Conservation (phyloP, 1,140 invertebrate species). For the Acyrthosiphon pisum region DNA sequence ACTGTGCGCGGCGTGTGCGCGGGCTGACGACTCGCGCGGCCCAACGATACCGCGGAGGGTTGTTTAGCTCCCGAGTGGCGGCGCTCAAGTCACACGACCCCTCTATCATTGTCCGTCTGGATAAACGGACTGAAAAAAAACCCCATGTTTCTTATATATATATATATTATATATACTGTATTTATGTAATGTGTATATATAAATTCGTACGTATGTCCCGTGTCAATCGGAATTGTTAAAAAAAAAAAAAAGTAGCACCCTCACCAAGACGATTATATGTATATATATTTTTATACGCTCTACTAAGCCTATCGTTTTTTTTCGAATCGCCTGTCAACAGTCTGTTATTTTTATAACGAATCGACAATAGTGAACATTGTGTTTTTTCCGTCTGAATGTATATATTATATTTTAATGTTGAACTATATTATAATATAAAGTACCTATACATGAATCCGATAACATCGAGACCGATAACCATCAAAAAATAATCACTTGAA, state of each 20-base stretch:
- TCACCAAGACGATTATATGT: not conserved
- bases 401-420: not conserved
- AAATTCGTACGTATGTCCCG: not conserved
- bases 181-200: not conserved
- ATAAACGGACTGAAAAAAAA: not conserved
- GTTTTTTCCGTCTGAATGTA: not conserved
- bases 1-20: constrained; percentile 10
- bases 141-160: not conserved
- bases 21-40: not conserved
- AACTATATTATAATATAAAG: not conserved
- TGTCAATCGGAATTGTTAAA: constrained; percentile 2
- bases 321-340: not conserved
- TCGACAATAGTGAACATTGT: not conserved
- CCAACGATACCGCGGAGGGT: not conserved
- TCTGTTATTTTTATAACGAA: not conserved
- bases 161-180: not conserved
- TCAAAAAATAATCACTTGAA: not conserved
- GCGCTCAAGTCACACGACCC: constrained; percentile 41
- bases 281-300: not conserved
- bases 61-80: constrained; percentile 37
- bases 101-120: not conserved
- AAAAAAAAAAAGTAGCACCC: not conserved
- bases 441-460: not conserved
- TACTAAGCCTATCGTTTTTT: not conserved
- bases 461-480: not conserved